Percentiles rank a stretch among this genome's conserved stretches.
These are phyloP conservation scores for Ormyrus labotus DNA, from an alignment of 2,888 invertebrate species.

Conservation along the genomic window DNA sequence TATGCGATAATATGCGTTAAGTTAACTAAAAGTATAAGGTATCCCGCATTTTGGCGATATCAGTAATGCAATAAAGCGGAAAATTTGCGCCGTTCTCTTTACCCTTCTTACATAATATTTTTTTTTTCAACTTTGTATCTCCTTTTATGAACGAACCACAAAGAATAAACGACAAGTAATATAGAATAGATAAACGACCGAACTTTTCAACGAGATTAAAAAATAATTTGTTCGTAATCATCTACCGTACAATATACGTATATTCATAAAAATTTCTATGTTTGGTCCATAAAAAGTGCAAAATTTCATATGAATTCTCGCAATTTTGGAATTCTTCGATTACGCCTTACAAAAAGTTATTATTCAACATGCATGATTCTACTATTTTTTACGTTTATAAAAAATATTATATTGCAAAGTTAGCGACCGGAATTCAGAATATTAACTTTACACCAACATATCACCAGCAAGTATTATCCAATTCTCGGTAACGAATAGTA, in stretches of 20 bases:
- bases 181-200: constrained; percentile 27
- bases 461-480: constrained; percentile 34
- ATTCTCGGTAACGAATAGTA: constrained; percentile 29
- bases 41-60: constrained; percentile 58
- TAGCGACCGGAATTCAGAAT: constrained; percentile 22
- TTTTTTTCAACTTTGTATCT: constrained; percentile 45
- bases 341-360: constrained; percentile 47
- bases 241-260: constrained; percentile 38
- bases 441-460: constrained; percentile 32
- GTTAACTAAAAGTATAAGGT: constrained; percentile 54
- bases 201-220: constrained; percentile 49
- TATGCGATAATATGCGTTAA: constrained; percentile 49
- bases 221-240: constrained; percentile 53
- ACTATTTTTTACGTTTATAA: constrained; percentile 42
- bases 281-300: constrained; percentile 49
- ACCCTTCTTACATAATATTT: constrained; percentile 21
- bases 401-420: constrained; percentile 47
- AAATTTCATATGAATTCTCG: constrained; percentile 40
- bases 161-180: constrained; percentile 46
- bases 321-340: constrained; percentile 21
- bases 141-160: constrained; percentile 51
- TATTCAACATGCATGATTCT: constrained; percentile 30
- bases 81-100: constrained; percentile 37
- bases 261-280: constrained; percentile 39
- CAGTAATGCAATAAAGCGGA: constrained; percentile 52